Evolutionary conservation across 2,113 vertebrate genomes (phyloP).

Genomic region (Bolborhynchus lineola): DNA sequence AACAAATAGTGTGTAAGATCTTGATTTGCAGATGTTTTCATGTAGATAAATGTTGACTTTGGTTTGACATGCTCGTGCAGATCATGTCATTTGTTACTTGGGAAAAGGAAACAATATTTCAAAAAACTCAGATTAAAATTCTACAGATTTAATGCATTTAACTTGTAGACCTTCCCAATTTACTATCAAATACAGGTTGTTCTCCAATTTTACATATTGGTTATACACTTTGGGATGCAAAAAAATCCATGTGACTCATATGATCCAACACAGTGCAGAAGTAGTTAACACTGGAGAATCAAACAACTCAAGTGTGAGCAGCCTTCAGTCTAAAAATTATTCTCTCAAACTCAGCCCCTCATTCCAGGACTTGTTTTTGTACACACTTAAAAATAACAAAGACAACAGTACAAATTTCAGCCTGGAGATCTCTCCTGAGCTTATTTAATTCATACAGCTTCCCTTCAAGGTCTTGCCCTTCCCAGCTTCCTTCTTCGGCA

Average conservation of each 20-base stretch:
- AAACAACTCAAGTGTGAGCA: not conserved
- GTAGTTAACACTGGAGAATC: not conserved
- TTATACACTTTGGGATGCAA: not conserved
- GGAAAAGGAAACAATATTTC: not conserved
- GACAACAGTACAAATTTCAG: not conserved
- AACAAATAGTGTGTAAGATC: not conserved
- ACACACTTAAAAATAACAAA: not conserved
- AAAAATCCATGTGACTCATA: not conserved
- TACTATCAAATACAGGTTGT: not conserved
- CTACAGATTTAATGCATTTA: not conserved
- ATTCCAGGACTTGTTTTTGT: not conserved
- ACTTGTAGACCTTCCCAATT: not conserved
- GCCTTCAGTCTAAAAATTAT: not conserved
- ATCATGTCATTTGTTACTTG: not conserved
- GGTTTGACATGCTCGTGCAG: not conserved
- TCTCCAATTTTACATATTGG: not conserved
- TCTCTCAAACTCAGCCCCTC: not conserved
- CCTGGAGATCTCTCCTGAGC: not conserved
- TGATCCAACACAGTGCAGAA: not conserved
- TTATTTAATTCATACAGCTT: not conserved
- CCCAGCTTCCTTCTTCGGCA: not conserved
- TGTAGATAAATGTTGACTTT: not conserved
- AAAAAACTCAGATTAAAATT: not conserved
- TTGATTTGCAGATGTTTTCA: not conserved
- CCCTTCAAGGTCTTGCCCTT: not conserved